A percentile compares a stretch with the other conserved stretches of the same genome.
phyloP scores from a whole-genome alignment of 2,888 invertebrate species.

The Ichneumoninae sp. region DNA sequence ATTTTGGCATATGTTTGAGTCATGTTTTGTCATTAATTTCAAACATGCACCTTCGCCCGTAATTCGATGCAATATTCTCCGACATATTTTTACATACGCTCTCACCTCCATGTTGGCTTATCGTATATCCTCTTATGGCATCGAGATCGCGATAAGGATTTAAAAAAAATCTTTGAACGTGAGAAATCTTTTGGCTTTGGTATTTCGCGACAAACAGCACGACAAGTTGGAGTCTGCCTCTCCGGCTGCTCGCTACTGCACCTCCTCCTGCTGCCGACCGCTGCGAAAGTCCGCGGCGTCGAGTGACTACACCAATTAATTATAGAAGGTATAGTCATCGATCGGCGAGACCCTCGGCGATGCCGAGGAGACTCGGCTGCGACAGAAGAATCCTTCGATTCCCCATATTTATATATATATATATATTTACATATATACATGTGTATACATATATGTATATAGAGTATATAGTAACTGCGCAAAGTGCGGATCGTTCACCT shows the following conservation, averaged over 20 bases:
- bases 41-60: not conserved
- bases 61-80: not conserved
- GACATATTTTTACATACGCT: not conserved
- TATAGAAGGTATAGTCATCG: conserved; percentile 64
- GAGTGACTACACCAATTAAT: conserved; percentile 60
- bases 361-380: conserved; percentile 50
- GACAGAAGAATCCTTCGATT: conserved; percentile 24
- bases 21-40: not conserved
- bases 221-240: conserved; percentile 5
- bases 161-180: not conserved
- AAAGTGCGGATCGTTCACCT: conserved; percentile 51
- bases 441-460: conserved; percentile 24
- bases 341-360: conserved; percentile 63
- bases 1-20: not conserved
- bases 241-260: not conserved
- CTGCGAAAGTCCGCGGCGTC: conserved; percentile 33
- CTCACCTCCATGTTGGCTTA: not conserved
- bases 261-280: conserved; percentile 25
- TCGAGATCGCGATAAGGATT: conserved; percentile 37
- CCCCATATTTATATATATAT: conserved; percentile 8
- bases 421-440: conserved; percentile 27
- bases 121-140: not conserved
- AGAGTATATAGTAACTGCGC: conserved; percentile 2
- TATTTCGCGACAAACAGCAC: conserved; percentile 40
- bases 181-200: conserved; percentile 10